Conservation (phyloP, 2,797 vertebrate species). For the Craterocephalus amniculus region DNA sequence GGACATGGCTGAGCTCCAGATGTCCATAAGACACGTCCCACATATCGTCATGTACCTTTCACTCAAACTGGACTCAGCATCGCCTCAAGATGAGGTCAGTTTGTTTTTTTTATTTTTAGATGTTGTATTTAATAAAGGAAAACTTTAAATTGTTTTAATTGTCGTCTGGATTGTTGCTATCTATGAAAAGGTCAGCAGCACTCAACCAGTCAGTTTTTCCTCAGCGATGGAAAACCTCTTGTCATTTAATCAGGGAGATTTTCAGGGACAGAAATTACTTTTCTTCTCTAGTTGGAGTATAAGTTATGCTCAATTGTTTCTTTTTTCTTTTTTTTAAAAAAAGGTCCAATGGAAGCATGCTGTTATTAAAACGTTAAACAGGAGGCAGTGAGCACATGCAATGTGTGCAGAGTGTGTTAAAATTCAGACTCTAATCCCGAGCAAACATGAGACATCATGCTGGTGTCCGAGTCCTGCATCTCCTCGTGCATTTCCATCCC, state of each 20-base stretch:
- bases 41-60: constrained; percentile 93
- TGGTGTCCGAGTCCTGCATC: constrained; percentile 11
- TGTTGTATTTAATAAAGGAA: neutral
- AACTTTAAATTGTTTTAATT: neutral
- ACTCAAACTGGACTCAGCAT: constrained; percentile 88
- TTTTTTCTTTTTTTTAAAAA: neutral
- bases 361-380: constrained; percentile 1
- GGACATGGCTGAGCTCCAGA: constrained; percentile 82
- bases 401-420: neutral
- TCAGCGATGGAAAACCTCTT: constrained; percentile 4
- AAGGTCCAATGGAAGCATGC: constrained; percentile 6
- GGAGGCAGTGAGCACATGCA: neutral
- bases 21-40: constrained; percentile 83
- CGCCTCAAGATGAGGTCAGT: constrained; percentile 90
- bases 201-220: neutral
- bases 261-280: neutral
- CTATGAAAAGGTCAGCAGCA: neutral
- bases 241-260: neutral
- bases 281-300: neutral
- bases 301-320: neutral
- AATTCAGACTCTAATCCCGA: neutral
- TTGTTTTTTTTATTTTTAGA: neutral
- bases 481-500: constrained; percentile 28
- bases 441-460: neutral
- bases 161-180: neutral